These are phyloP conservation scores for Gorsachius goisagi DNA, from an alignment of 2,113 vertebrate genomes.

Conservation along the genomic window DNA sequence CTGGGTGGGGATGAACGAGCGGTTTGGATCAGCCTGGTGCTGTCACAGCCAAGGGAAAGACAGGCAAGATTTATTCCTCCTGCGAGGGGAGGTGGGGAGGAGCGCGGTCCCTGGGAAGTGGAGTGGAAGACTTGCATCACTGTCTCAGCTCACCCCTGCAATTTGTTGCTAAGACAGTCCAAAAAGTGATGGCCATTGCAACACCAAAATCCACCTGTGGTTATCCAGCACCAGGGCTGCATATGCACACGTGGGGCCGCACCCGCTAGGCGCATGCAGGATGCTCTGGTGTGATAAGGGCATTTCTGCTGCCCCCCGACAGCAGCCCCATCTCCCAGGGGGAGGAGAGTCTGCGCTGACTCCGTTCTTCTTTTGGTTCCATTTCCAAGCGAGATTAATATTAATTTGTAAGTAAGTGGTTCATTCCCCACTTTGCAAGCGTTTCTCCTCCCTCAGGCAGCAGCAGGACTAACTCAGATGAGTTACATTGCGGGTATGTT, in stretches of 20 bases:
- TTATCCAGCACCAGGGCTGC: not conserved
- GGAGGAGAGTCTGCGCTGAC: not conserved
- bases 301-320: constrained; percentile 29
- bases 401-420: constrained; percentile 52
- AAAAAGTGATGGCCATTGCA: not conserved
- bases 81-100: not conserved
- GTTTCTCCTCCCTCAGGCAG: constrained; percentile 20
- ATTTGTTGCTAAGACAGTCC: constrained; percentile 44
- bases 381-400: constrained; percentile 49
- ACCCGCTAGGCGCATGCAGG: not conserved
- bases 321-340: not conserved
- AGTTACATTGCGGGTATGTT: not conserved
- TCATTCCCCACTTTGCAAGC: constrained; percentile 31
- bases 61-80: not conserved
- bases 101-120: not conserved
- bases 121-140: not conserved
- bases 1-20: not conserved
- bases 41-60: not conserved
- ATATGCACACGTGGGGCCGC: not conserved
- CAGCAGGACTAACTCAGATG: constrained; percentile 32
- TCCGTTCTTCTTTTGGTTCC: not conserved
- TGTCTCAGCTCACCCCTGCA: constrained; percentile 38
- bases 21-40: not conserved
- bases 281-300: not conserved
- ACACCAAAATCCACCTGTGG: not conserved